phyloP scores from a whole-genome alignment of 2,113 vertebrate species.

The Eulemur rufifrons region DNA sequence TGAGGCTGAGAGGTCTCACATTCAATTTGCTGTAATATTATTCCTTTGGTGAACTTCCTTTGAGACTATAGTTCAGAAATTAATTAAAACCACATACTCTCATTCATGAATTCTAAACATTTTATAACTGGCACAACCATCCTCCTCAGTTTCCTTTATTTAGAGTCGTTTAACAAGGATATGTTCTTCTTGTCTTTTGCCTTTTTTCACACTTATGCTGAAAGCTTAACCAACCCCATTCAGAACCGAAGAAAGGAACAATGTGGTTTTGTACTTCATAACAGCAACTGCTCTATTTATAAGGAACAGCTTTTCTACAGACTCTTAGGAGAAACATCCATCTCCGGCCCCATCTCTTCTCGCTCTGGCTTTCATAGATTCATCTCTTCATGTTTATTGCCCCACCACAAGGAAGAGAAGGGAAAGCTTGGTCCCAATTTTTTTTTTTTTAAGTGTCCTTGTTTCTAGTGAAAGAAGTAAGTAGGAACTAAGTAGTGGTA shows the following conservation, averaged over 20 bases:
- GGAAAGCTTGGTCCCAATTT: background rate
- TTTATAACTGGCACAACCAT: slow-evolving; percentile 81
- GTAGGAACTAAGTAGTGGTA: slow-evolving; percentile 32
- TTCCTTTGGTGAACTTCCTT: slow-evolving; percentile 75
- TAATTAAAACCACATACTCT: slow-evolving; percentile 83
- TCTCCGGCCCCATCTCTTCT: slow-evolving; percentile 47
- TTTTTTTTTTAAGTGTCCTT: background rate
- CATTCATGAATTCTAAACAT: slow-evolving; percentile 80
- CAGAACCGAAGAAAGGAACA: slow-evolving; percentile 73
- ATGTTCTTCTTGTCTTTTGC: slow-evolving; percentile 76
- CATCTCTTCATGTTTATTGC: slow-evolving; percentile 65
- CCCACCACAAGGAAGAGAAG: slow-evolving; percentile 44
- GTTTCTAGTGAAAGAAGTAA: slow-evolving; percentile 51
- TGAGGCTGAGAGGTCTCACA: slow-evolving; percentile 70
- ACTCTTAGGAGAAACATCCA: slow-evolving; percentile 38
- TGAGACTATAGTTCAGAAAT: slow-evolving; percentile 83
- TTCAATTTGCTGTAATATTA: slow-evolving; percentile 68
- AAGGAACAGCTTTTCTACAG: slow-evolving; percentile 45
- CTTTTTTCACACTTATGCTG: slow-evolving; percentile 79
- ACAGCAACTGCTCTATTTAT: slow-evolving; percentile 61
- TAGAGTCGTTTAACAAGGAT: slow-evolving; percentile 78
- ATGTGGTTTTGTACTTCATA: slow-evolving; percentile 67
- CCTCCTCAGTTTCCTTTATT: slow-evolving; percentile 80
- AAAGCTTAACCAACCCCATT: slow-evolving; percentile 77
- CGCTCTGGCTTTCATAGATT: slow-evolving; percentile 67